Base-by-base conservation (phyloP, 1,140 invertebrate species). In the Cheumatopsyche charites region DNA sequence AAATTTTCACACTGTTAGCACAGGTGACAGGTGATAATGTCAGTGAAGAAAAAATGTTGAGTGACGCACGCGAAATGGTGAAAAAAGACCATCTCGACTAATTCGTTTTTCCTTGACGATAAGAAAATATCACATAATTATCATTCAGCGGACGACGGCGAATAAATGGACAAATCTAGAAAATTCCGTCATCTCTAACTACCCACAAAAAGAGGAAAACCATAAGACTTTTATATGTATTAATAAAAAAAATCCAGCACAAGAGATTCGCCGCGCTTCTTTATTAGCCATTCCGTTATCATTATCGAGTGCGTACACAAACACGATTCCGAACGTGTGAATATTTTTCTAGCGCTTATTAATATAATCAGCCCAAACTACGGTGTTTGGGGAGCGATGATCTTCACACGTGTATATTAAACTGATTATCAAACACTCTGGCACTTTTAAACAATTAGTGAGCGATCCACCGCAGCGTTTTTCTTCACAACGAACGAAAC, bases 361-460 rank as follows among this genome's bases (percentile, higher is more conserved):
- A 47, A 47, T 47, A 47, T 47, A 47, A 47, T 47, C 43, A 15
- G 43, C 43, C 43, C 15, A 47, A 47, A 58, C 55, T 58, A 58
- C 55, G 55, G 55, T 58, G 55, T 58, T 58, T 58, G 41, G 43
- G 41, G 63, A 66, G 43, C 41, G 63, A 66, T 66, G 63, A 66
- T 66, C 36, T 66, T 66, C 63, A 66, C 63, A 66, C 41, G 21
- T 47, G 23, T 47, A 66, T 66, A 45, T 43, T 47, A 66, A 43
- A 66, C 41, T 58, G 55, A 58, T 58, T 58, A 58, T 25, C 55
- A 58, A 66, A 47, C 23, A 66, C n/a, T 66, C 41, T 66, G 36
- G 23, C 63, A 66, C 63, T 66, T 66, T 66, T 66, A 66, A 66
- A 66, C 43, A 66, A 66, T 66, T 66, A 66, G 63, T 66, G 63